These are phyloP conservation scores for Cervus canadensis DNA, from an alignment of 2,113 vertebrate genomes.

Conservation along the genomic window DNA sequence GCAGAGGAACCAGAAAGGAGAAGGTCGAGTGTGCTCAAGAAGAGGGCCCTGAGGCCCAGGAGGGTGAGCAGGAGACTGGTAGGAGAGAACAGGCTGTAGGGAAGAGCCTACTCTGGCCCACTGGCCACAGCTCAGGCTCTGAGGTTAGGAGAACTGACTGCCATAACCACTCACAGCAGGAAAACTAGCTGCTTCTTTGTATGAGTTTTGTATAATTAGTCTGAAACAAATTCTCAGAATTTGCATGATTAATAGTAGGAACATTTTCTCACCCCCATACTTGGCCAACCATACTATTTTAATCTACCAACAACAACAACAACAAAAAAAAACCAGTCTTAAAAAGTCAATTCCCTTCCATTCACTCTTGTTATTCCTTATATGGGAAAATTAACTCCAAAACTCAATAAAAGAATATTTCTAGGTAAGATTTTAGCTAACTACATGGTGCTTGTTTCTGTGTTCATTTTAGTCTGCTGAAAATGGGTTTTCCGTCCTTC, in stretches of 20 bases:
- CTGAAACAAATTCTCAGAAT: conserved; percentile 52
- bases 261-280: conserved; percentile 40
- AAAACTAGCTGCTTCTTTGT: neutral
- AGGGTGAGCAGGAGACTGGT: rapidly evolving
- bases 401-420: conserved; percentile 10
- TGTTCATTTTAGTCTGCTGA: neutral
- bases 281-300: conserved; percentile 31
- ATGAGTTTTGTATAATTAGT: neutral
- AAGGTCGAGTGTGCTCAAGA: neutral
- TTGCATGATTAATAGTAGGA: conserved; percentile 35
- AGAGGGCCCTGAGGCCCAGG: neutral
- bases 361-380: neutral
- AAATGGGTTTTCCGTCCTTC: neutral
- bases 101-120: neutral
- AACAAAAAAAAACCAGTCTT: neutral
- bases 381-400: conserved; percentile 16
- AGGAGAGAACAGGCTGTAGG: neutral
- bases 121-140: neutral
- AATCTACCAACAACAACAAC: neutral
- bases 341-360: neutral
- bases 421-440: neutral
- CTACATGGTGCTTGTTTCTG: neutral
- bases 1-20: neutral
- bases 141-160: neutral
- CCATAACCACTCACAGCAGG: neutral